Conservation (phyloP, 2,797 vertebrate genomes). For the Danio kyathit region DNA sequence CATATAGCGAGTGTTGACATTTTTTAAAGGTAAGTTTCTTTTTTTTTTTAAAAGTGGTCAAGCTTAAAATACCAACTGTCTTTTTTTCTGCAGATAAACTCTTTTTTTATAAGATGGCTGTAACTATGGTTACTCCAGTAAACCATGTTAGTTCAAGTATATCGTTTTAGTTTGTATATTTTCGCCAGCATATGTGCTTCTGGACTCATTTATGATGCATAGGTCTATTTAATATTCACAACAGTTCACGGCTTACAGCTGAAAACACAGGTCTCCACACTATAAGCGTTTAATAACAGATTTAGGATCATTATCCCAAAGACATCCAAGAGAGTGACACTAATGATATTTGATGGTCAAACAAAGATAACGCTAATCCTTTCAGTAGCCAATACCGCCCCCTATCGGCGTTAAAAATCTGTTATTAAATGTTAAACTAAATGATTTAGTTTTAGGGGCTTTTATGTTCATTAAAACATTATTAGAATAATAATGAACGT, state of each 20-base stretch:
- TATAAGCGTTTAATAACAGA: constrained; percentile 39
- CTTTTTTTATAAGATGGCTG: not conserved
- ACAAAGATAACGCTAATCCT: constrained; percentile 47
- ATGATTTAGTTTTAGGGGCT: not conserved
- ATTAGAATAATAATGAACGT: not conserved
- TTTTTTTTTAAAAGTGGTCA: not conserved
- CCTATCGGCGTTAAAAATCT: constrained; percentile 48
- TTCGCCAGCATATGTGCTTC: not conserved
- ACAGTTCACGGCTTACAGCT: not conserved
- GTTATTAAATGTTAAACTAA: not conserved
- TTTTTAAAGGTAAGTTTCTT: not conserved
- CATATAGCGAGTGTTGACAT: not conserved
- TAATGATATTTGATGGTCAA: constrained; percentile 53
- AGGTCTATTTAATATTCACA: constrained; percentile 15
- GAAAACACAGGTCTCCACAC: not conserved
- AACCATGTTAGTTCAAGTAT: too few relatives aligned
- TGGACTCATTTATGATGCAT: not conserved
- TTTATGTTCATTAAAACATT: not conserved
- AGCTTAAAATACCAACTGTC: not conserved
- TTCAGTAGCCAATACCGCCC: constrained; percentile 63
- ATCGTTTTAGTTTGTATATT: too few relatives aligned
- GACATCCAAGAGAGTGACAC: constrained; percentile 47
- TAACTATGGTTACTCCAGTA: not conserved
- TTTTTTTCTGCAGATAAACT: not conserved
- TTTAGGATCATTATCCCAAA: constrained; percentile 43